Evolutionary conservation across 2,113 vertebrate species (phyloP).

Genomic region (Nymphicus hollandicus): DNA sequence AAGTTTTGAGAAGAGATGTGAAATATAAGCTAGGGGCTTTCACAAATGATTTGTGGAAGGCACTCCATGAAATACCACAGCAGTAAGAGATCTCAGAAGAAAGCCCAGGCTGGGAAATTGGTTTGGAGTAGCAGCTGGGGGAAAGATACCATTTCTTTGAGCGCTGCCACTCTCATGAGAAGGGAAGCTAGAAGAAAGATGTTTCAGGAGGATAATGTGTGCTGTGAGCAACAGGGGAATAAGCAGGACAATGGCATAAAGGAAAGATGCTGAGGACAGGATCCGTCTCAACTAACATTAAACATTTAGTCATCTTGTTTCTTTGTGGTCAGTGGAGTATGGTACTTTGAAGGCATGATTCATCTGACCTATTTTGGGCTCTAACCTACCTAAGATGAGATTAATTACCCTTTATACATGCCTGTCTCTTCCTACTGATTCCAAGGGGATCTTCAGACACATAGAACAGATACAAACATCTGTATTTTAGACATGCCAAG

Average conservation of each 20-base stretch:
- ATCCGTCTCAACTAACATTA: not conserved
- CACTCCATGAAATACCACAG: not conserved
- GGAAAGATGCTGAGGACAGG: not conserved
- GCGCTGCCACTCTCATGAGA: not conserved
- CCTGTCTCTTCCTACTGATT: not conserved
- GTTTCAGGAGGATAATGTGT: not conserved
- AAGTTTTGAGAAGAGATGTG: not conserved
- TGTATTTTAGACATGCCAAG: not conserved
- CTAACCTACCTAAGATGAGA: not conserved
- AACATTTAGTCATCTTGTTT: not conserved
- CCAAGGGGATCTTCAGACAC: not conserved
- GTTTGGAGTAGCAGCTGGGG: not conserved
- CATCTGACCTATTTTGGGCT: not conserved
- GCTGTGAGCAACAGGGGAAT: not conserved
- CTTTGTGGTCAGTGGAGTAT: not conserved
- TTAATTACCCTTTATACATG: not conserved
- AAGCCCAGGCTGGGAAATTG: not conserved
- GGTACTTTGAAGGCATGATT: not conserved
- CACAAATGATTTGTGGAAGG: not conserved
- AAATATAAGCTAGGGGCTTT: not conserved
- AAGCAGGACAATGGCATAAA: not conserved
- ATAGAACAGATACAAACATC: not conserved
- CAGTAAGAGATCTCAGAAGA: not conserved
- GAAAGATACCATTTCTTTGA: not conserved
- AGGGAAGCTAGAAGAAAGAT: not conserved